Evolutionary conservation across 2,797 vertebrate genomes (phyloP).

Genomic region (Siniperca obscura): DNA sequence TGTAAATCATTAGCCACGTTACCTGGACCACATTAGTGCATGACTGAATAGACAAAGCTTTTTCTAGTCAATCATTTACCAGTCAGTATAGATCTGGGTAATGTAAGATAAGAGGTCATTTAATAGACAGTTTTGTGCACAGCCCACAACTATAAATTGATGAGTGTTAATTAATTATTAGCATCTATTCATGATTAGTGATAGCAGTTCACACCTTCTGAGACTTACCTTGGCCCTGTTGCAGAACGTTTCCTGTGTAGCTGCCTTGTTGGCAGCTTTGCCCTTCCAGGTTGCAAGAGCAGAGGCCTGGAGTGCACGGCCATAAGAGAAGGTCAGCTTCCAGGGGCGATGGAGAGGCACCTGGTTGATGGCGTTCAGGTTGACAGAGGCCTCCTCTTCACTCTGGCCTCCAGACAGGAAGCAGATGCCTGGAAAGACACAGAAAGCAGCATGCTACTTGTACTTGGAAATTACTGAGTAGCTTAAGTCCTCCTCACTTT

Average conservation of each 20-base stretch:
- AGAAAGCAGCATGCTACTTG: not conserved
- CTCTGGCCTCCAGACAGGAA: constrained; percentile 99
- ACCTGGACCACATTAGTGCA: constrained; percentile 30
- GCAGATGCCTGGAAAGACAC: constrained; percentile 89
- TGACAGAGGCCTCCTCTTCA: constrained; percentile 96
- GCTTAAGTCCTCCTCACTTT: rapidly evolving
- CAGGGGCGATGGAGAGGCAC: constrained; percentile 90
- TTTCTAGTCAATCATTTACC: constrained; percentile 70
- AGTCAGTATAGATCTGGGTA: constrained; percentile 38
- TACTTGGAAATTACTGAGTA: not conserved
- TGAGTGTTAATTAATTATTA: constrained; percentile 1
- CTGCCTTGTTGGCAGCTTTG: constrained; percentile 89
- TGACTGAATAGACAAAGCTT: constrained; percentile 30
- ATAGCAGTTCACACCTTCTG: not conserved
- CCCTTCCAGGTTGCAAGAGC: constrained; percentile 93
- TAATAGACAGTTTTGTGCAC: constrained; percentile 15
- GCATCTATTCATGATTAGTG: not conserved
- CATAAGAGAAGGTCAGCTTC: constrained; percentile 97
- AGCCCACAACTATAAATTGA: constrained; percentile 9
- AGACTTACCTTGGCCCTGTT: constrained; percentile 90
- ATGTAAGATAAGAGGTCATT: constrained; percentile 36
- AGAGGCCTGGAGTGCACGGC: constrained; percentile 96
- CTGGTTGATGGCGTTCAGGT: constrained; percentile 96
- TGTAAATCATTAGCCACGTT: constrained; percentile 77
- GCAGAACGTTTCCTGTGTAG: constrained; percentile 91